A percentile compares a stretch with the other conserved stretches of the same genome.
Conservation (phyloP, 2,888 invertebrate species). For the Troides helena region DNA sequence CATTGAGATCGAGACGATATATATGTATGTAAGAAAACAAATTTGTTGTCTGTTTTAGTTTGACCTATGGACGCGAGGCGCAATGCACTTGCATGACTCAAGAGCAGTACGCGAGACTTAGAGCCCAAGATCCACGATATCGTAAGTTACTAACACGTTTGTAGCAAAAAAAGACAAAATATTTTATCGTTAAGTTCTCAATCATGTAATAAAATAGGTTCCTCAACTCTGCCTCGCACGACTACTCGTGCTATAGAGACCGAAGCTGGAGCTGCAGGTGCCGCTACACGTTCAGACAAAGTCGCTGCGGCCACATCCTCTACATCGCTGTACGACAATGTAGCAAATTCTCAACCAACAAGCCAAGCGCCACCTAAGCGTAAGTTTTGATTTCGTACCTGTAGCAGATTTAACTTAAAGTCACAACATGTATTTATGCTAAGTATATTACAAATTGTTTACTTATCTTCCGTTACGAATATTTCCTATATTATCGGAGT, state of each 20-base stretch:
- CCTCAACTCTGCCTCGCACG: slow-evolving; percentile 91
- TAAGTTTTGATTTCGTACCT: slow-evolving; percentile 40
- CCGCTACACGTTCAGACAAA: slow-evolving; percentile 84
- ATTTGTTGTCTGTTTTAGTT: slow-evolving; percentile 42
- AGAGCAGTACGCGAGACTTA: slow-evolving; percentile 92
- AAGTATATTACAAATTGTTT: too few species aligned
- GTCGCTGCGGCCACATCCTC: slow-evolving; percentile 93
- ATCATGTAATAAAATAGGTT: slow-evolving; percentile 76
- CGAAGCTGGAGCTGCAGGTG: slow-evolving; percentile 78
- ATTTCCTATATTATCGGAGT: too few species aligned
- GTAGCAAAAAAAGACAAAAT: background rate
- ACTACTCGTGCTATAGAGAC: slow-evolving; percentile 85
- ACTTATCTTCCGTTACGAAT: too few species aligned
- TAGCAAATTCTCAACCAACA: slow-evolving; percentile 75
- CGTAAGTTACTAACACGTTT: slow-evolving; percentile 65
- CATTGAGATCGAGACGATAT: too few species aligned
- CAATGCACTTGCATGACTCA: slow-evolving; percentile 98
- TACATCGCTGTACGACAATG: slow-evolving; percentile 93
- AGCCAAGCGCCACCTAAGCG: slow-evolving; percentile 77
- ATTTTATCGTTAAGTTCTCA: slow-evolving; percentile 24
- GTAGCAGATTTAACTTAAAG: background rate
- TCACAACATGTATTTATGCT: too few species aligned
- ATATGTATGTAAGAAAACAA: too few species aligned
- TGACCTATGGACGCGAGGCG: slow-evolving; percentile 85
- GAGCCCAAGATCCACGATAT: slow-evolving; percentile 91